Evolutionary conservation across 2,888 invertebrate genomes (phyloP).

Genomic region (Latrodectus elegans): DNA sequence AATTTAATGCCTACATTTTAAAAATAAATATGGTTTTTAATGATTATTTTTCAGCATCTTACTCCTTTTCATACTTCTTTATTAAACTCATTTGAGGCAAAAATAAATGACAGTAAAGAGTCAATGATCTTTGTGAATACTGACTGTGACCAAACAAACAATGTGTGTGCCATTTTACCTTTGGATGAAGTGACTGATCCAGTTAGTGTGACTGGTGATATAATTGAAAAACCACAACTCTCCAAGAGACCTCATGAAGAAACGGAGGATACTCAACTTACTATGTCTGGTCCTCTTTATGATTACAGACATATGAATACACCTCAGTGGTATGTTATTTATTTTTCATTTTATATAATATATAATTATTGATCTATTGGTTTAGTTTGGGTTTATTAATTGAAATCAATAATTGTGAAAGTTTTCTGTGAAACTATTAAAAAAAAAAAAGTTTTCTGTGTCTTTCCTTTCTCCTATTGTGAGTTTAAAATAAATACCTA

Average conservation of each 20-base stretch:
- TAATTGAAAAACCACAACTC: conserved; percentile 84
- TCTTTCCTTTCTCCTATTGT: too few species aligned
- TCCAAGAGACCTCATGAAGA: conserved; percentile 86
- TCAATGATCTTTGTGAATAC: conserved; percentile 14
- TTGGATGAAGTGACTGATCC: conserved; percentile 35
- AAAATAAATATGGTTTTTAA: neutral
- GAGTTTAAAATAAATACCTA: too few species aligned
- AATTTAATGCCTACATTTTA: neutral
- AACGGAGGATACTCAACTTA: conserved; percentile 82
- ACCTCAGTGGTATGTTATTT: conserved; percentile 80
- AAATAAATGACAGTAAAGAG: conserved; percentile 27
- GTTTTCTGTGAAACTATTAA: too few species aligned
- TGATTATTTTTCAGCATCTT: conserved; percentile 46
- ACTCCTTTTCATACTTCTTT: conserved; percentile 58
- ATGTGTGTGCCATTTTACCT: neutral
- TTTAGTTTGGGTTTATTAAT: neutral
- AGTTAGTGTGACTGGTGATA: conserved; percentile 72
- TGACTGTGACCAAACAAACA: conserved; percentile 9
- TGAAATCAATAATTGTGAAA: neutral
- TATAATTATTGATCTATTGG: conserved; percentile 7
- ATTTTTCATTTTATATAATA: conserved; percentile 57
- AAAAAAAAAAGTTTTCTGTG: too few species aligned
- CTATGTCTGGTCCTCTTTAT: conserved; percentile 85
- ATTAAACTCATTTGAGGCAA: conserved; percentile 57
- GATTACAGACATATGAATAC: conserved; percentile 89